Conservation (phyloP, 2,888 invertebrate species). For the Aphidius colemani region DNA sequence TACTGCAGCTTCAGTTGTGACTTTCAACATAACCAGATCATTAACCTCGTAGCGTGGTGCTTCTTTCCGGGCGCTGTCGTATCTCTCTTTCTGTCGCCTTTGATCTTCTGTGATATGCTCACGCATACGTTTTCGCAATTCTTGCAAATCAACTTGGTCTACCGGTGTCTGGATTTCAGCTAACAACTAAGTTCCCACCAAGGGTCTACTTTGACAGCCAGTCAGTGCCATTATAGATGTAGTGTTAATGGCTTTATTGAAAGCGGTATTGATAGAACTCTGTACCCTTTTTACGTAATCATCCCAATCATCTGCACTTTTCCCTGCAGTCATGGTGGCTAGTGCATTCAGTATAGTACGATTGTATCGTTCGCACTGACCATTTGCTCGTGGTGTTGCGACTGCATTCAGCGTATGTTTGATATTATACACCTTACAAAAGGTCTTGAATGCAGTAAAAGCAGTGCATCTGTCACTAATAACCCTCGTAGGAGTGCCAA, state of each 20-base stretch:
- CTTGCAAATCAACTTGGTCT: no score
- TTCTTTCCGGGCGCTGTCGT: no score
- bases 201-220: background rate
- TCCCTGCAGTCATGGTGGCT: background rate
- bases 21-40: no score
- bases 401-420: conserved; percentile 44
- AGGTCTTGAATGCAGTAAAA: conserved; percentile 50
- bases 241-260: background rate
- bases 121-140: background rate
- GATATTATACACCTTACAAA: conserved; percentile 44
- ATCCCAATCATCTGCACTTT: background rate
- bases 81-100: no score
- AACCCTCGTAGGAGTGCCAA: conserved; percentile 45
- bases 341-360: background rate
- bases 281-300: background rate
- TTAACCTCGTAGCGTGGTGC: no score
- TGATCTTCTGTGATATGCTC: background rate
- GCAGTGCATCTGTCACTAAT: conserved; percentile 53
- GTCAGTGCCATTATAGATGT: background rate
- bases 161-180: no score
- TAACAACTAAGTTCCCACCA: background rate
- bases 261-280: background rate
- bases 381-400: background rate
- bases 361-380: background rate
- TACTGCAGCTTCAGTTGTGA: no score